phyloP scores from a whole-genome alignment of 1,140 invertebrate genomes.

The Steinernema feltiae region DNA sequence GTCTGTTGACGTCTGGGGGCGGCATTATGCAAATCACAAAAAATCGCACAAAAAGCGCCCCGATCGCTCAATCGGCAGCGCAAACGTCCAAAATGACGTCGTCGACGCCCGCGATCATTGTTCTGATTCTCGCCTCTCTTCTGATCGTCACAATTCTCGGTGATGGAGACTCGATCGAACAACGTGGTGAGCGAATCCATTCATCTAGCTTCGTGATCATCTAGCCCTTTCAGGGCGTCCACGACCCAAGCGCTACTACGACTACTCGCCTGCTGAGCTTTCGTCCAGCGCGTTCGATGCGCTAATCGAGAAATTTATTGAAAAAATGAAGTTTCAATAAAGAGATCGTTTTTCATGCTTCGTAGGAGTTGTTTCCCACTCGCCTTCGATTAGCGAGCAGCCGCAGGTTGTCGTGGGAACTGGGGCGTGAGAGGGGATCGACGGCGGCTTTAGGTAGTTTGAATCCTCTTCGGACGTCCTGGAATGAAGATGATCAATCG shows the following conservation, averaged over 20 bases:
- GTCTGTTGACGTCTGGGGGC: background rate
- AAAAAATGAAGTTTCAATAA: background rate
- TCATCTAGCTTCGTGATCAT: background rate
- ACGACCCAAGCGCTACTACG: background rate
- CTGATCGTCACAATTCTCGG: background rate
- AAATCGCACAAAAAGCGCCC: background rate
- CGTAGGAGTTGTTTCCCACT: background rate
- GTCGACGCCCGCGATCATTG: background rate
- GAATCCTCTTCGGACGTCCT: background rate
- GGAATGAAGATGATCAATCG: background rate
- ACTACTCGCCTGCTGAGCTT: background rate
- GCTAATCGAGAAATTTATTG: background rate
- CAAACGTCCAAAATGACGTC: background rate
- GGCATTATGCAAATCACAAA: background rate
- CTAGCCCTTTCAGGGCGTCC: background rate
- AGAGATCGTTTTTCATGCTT: background rate
- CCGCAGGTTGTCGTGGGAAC: background rate
- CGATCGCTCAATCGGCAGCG: background rate
- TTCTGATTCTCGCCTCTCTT: background rate
- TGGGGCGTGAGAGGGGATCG: background rate
- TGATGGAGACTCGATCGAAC: background rate
- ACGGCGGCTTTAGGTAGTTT: background rate
- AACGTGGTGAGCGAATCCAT: background rate
- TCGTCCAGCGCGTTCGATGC: background rate
- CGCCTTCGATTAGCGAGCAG: background rate